Conservation (phyloP, 2,113 vertebrate genomes). For the Campylorhamphus procurvoides region DNA sequence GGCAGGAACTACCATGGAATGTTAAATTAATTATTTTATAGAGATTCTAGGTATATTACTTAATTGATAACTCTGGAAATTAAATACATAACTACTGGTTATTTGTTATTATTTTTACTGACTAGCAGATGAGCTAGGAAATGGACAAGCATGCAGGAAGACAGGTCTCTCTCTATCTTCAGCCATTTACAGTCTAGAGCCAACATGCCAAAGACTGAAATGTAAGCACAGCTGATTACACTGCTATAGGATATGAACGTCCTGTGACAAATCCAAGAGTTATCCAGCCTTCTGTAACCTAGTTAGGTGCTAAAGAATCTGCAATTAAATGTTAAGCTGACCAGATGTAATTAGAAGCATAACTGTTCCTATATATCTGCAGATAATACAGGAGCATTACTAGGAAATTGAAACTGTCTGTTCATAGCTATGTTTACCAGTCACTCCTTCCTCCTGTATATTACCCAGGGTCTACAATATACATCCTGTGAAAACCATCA, state of each 20-base stretch:
- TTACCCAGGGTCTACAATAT: not conserved
- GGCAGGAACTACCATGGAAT: not conserved
- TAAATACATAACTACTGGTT: not conserved
- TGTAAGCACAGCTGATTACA: not conserved
- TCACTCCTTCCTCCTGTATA: not conserved
- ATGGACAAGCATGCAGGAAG: not conserved
- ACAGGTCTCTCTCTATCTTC: not conserved
- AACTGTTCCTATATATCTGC: conserved; percentile 35
- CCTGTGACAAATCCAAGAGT: conserved; percentile 26
- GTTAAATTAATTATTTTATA: not conserved
- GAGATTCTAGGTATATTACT: not conserved
- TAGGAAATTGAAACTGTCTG: not conserved
- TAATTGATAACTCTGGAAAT: not conserved
- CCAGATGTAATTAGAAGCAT: conserved; percentile 6
- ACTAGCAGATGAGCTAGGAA: not conserved
- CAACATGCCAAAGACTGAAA: not conserved
- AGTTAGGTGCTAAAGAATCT: conserved; percentile 4
- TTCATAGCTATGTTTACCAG: not conserved
- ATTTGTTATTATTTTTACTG: not conserved
- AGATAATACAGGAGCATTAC: not conserved
- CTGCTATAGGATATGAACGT: not conserved
- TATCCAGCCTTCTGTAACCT: conserved; percentile 3
- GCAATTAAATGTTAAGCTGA: conserved; percentile 1
- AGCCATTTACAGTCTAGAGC: not conserved
- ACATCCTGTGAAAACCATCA: not conserved